Evolutionary conservation across 1,140 invertebrate genomes (phyloP), one percentile per base, ranked within the genome.

Genomic region (Drosophila ogumai): DNA sequence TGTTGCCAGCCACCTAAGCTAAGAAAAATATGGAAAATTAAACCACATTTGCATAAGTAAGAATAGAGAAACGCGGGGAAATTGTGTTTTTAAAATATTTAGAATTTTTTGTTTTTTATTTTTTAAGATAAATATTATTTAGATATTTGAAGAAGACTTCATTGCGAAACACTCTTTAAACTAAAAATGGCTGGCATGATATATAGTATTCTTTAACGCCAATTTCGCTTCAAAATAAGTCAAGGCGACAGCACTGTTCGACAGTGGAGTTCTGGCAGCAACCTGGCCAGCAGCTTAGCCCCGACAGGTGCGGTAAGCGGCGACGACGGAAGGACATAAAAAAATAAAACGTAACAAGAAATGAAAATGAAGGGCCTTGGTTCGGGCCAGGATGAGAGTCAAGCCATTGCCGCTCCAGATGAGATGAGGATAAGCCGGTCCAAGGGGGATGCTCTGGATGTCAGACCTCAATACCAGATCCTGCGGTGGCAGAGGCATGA

Each of bases 321-420:
- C 50, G 59, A 56, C 69, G 82, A 71, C 80, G 85, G 82, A 90
- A 85, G 71, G 75, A 90, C 81, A 86, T 86, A 82, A 90, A 77
- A 76, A 76, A 76, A 65, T 54, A 76, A 76, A 90, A 71, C 79
- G 71, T 85, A 90, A 90, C 69, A 78, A 91, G 79, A 87, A 91
- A 90, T 86, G 86, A 90, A 91, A 90, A 91, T 90, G 88, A 80
- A 90, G 81, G 74, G 64, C 67, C 75, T 68, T 12, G 49, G 28
- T 17, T 32, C 31, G 49, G 49, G 49, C 50, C 64, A 50, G 67
- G 75, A 65, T 73, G 75, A 61, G 84, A 80, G 84, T 50, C 76
- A 84, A 87, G 84, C 87, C 80, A 88, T 88, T 84, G 84, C 84
- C 85, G 76, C 84, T 78, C 63, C 57, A 68, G 75, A 71, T 55